phyloP scores from a whole-genome alignment of 2,888 invertebrate species.

The Drosophila vallismaia region DNA sequence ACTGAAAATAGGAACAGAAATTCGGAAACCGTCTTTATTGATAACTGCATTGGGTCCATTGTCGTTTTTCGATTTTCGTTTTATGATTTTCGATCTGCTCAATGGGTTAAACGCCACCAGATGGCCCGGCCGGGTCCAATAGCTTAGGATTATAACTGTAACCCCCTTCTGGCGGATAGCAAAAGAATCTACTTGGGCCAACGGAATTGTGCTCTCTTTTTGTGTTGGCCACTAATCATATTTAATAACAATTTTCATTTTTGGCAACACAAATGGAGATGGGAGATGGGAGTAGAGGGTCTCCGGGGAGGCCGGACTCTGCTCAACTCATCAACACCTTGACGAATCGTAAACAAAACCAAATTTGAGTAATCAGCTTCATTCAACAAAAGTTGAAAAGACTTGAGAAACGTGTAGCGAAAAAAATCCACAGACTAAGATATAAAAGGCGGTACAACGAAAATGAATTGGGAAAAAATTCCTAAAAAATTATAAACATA shows the following conservation, averaged over 20 bases:
- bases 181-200: conserved; percentile 33
- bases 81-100: conserved; percentile 54
- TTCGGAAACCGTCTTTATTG: conserved; percentile 58
- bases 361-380: conserved; percentile 76
- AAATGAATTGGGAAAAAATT: conserved; percentile 20
- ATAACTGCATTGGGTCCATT: conserved; percentile 59
- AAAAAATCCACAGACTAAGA: conserved; percentile 52
- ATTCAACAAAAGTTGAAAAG: conserved; percentile 57
- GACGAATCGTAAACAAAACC: conserved; percentile 73
- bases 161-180: conserved; percentile 8
- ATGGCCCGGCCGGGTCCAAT: conserved; percentile 46
- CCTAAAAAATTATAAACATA: conserved; percentile 1
- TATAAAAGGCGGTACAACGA: conserved; percentile 39
- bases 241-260: conserved; percentile 69
- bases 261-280: conserved; percentile 33
- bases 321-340: conserved; percentile 64
- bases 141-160: conserved; percentile 74
- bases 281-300: too few relatives aligned
- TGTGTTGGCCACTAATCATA: conserved; percentile 64
- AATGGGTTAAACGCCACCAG: conserved; percentile 70
- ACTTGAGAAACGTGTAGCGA: conserved; percentile 59
- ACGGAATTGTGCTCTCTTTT: conserved; percentile 66
- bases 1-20: conserved; percentile 25
- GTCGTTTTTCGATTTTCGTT: conserved; percentile 48
- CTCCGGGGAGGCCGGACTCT: conserved; percentile 3